Evolutionary conservation across 2,113 vertebrate species (phyloP).

Genomic region (Xenopus laevis): DNA sequence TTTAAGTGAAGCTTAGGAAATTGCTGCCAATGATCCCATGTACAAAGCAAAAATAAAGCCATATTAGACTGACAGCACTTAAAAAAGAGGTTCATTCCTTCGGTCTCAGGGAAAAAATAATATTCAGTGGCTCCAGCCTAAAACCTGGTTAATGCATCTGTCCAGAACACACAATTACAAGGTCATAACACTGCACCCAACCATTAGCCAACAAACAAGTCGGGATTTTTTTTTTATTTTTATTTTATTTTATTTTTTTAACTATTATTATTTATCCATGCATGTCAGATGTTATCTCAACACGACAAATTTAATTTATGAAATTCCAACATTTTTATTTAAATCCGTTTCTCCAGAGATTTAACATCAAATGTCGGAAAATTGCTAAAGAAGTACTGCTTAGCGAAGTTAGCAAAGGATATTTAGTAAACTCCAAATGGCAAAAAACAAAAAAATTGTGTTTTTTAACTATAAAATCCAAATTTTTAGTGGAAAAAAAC

Average conservation of each 20-base stretch:
- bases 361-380: constrained; percentile 61
- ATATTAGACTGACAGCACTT: constrained; percentile 69
- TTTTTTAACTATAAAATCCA: too few species aligned
- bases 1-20: constrained; percentile 70
- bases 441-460: too few species aligned
- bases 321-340: constrained; percentile 71
- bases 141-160: constrained; percentile 93
- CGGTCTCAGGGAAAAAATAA: constrained; percentile 81
- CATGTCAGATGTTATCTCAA: not conserved
- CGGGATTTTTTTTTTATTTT: constrained; percentile 65
- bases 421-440: too few species aligned
- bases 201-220: constrained; percentile 79
- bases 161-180: constrained; percentile 85
- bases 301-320: constrained; percentile 65
- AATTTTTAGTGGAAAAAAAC: too few species aligned
- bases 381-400: constrained; percentile 52
- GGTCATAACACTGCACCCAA: constrained; percentile 83
- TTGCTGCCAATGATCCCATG: constrained; percentile 70
- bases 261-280: constrained; percentile 76
- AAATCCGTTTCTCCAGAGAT: constrained; percentile 67
- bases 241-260: too few species aligned
- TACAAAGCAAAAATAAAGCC: constrained; percentile 65
- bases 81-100: constrained; percentile 74
- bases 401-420: not conserved
- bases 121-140: constrained; percentile 86